Base-by-base conservation (phyloP, 2,888 invertebrate species). In the Stramonita haemastoma region DNA sequence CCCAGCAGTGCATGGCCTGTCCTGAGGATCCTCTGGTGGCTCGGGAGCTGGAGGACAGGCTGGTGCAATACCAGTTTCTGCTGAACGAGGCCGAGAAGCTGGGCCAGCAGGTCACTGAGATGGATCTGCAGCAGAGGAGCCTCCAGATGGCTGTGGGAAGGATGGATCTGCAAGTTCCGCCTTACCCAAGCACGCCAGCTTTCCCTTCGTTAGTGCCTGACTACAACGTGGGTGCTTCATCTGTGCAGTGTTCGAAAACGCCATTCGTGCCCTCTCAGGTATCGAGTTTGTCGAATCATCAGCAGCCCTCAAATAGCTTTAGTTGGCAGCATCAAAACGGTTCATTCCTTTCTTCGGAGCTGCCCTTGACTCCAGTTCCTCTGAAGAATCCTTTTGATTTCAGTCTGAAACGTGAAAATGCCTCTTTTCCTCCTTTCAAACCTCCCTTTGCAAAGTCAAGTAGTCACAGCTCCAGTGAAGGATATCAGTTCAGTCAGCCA, bases 61-160 rank as follows among this genome's bases (percentile, higher is more conserved):
- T 86, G 66, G 66, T 34, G 66, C 32, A 86, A 66, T 86, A 86
- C 86, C 86, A 66, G 86, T 22, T 19, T 17, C 34, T 86, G 32
- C 86, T 86, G 60, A 66, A 86, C 34, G 32, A 66, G 60, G 86
- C 86, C 1, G 34, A 66, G 22, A 66, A 0, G 0, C 34, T 86
- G 22, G 60, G 66, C 22, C 60, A 66, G 17, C 13, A 34, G 22
- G 86, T 86, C 32, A 22, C 34, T 1, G 29, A 34, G 13, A 26
- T 86, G n/a, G 86, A 60, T 0, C 86, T 66, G 22, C 66, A 83
- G 46, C 36, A 83, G 46, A 36, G 81, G 22, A 83, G 22, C 1
- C 36, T 83, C 5, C 81, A 83, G 81, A 22, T 83, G 29, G 26
- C 81, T 22, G 19, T 46, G 46, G 36, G 36, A 83, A 46, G 11